Percentiles rank a stretch among this genome's conserved stretches.
Conservation (phyloP, 1,140 invertebrate genomes). For the Babylonia areolata region DNA sequence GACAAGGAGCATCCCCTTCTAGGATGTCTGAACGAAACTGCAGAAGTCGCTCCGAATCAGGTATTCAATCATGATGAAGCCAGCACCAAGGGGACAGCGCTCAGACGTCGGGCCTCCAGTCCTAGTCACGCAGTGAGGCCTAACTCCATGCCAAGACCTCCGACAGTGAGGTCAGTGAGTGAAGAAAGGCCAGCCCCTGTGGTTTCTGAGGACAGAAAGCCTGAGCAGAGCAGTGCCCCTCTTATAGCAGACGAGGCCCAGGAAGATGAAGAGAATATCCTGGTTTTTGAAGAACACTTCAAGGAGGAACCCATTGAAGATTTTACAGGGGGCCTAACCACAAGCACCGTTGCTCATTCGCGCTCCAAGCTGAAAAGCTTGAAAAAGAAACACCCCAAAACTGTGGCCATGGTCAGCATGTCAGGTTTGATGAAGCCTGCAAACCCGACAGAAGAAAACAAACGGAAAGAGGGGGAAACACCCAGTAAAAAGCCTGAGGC, state of each 20-base stretch:
- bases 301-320: conserved; percentile 54
- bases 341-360: conserved; percentile 32
- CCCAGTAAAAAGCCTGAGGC: background rate
- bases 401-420: conserved; percentile 49
- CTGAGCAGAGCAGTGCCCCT: background rate
- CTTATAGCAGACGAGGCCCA: conserved; percentile 12
- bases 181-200: conserved; percentile 28
- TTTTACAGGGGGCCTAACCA: conserved; percentile 10
- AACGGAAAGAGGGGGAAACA: background rate
- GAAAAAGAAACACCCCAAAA: conserved; percentile 46
- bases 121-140: background rate
- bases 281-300: conserved; percentile 49
- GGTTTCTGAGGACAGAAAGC: background rate
- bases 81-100: background rate
- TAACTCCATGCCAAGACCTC: background rate
- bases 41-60: background rate
- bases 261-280: conserved; percentile 41
- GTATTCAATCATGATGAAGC: background rate
- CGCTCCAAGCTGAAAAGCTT: conserved; percentile 42
- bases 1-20: conserved; percentile 48
- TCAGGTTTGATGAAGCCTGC: conserved; percentile 50
- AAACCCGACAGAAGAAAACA: conserved; percentile 35
- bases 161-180: background rate
- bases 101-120: background rate
- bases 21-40: background rate